These are phyloP conservation scores for Eupleurogrammus muticus DNA, from an alignment of 2,797 vertebrate species.

Conservation along the genomic window DNA sequence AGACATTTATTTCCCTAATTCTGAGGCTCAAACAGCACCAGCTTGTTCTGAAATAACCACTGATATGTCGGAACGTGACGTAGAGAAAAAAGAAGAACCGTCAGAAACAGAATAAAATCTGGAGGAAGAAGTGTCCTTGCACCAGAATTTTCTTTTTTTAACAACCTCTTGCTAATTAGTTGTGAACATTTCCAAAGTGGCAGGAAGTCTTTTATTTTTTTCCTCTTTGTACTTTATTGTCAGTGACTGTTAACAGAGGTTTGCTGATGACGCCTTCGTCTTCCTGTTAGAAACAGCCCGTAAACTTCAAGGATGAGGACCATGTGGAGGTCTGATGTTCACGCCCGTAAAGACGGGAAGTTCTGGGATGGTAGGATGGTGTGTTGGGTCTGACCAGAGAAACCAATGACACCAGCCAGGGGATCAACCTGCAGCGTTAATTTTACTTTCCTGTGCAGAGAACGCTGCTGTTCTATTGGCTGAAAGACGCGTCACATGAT, in stretches of 20 bases:
- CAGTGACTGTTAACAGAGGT: constrained; percentile 68
- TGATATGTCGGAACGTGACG: constrained; percentile 64
- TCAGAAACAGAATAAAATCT: no score
- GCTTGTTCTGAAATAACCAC: constrained; percentile 63
- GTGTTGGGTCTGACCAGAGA: no score
- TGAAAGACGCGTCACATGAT: no score
- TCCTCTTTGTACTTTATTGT: constrained; percentile 51
- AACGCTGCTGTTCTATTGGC: no score
- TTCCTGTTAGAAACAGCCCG: constrained; percentile 68
- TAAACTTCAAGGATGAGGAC: constrained; percentile 61
- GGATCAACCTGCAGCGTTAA: no score
- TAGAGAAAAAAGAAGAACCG: constrained; percentile 44
- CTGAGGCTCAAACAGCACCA: constrained; percentile 48
- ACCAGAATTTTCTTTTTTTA: constrained; percentile 35
- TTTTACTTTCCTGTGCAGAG: no score
- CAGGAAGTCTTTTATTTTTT: constrained; percentile 56
- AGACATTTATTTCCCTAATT: constrained; percentile 44
- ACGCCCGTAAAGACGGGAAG: constrained; percentile 27
- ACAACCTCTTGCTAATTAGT: constrained; percentile 71
- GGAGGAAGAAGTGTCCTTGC: no score
- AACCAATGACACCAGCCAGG: no score
- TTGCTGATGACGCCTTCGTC: constrained; percentile 63
- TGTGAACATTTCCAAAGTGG: constrained; percentile 64
- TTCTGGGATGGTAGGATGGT: constrained; percentile 43
- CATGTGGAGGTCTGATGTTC: constrained; percentile 49